Percentiles rank a stretch among this genome's conserved stretches.
phyloP scores from a whole-genome alignment of 2,888 invertebrate genomes.

The Idaea straminata region DNA sequence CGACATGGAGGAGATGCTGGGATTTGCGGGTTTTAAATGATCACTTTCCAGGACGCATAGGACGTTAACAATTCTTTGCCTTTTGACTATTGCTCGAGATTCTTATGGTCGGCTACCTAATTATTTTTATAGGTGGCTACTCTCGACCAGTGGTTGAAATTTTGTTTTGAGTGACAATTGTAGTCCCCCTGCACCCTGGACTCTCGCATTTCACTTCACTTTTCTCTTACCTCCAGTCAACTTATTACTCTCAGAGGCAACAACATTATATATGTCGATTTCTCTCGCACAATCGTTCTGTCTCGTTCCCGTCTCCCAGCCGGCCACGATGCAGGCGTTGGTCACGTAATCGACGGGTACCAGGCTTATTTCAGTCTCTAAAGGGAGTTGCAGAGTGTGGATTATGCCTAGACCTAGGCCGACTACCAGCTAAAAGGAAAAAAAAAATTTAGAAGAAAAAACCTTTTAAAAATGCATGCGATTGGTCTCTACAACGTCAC shows the following conservation, averaged over 20 bases:
- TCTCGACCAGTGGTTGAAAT: no score
- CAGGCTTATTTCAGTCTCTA: neutral
- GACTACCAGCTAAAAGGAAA: slow-evolving; percentile 10
- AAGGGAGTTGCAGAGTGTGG: slow-evolving; percentile 3
- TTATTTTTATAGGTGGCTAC: no score
- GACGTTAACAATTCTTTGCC: no score
- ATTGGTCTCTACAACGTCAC: no score
- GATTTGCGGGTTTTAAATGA: no score
- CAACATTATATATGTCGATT: slow-evolving; percentile 21
- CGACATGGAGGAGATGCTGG: no score
- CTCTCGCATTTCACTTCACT: neutral
- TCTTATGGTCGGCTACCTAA: no score
- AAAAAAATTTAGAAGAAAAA: neutral
- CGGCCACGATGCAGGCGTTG: slow-evolving; percentile 23
- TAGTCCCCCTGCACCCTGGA: no score
- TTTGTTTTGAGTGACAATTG: no score
- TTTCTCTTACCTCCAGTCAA: slow-evolving; percentile 4
- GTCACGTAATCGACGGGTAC: slow-evolving; percentile 21
- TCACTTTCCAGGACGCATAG: no score
- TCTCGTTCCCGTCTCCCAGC: slow-evolving; percentile 13
- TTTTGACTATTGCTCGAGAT: no score
- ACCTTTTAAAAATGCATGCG: no score
- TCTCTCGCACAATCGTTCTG: slow-evolving; percentile 8
- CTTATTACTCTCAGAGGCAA: neutral
- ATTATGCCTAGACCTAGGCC: slow-evolving; percentile 17